These are phyloP conservation scores for Rhorus exstirpatorius DNA, from an alignment of 2,888 invertebrate species.

Conservation along the genomic window DNA sequence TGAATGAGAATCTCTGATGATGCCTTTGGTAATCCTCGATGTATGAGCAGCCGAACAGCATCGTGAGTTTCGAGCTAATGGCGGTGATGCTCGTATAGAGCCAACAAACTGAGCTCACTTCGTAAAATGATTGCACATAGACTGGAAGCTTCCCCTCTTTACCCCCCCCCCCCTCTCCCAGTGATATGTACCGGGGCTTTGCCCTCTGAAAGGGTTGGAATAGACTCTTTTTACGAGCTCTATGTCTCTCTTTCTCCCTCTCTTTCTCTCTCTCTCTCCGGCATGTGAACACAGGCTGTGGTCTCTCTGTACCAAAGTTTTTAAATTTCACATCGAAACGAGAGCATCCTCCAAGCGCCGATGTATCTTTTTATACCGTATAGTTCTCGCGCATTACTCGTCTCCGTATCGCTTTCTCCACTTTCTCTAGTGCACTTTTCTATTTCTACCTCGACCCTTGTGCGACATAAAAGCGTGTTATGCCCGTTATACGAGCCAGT, in stretches of 20 bases:
- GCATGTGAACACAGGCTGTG: no score
- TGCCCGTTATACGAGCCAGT: slow-evolving; percentile 29
- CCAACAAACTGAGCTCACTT: slow-evolving; percentile 3
- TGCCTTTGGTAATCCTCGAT: neutral
- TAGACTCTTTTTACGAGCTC: no score
- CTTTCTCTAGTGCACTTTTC: neutral
- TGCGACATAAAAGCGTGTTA: slow-evolving; percentile 50
- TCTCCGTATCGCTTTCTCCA: slow-evolving; percentile 7
- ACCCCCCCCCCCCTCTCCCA: no score
- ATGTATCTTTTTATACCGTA: slow-evolving; percentile 23
- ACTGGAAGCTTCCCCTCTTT: no score
- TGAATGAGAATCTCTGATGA: neutral
- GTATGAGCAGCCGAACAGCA: neutral
- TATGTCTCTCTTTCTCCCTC: no score
- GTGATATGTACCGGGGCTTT: no score
- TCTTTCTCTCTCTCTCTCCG: no score
- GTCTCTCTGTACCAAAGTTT: no score
- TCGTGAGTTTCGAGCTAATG: no score
- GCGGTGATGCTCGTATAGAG: neutral
- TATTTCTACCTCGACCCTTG: slow-evolving; percentile 11
- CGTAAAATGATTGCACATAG: slow-evolving; percentile 31
- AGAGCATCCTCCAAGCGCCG: no score
- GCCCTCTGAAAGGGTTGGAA: no score
- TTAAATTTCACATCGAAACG: no score
- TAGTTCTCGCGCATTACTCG: neutral